A percentile compares a stretch with the other conserved stretches of the same genome.
These are phyloP conservation scores for Ochotona curzoniae DNA, from an alignment of 2,113 vertebrate species.

Conservation along the genomic window DNA sequence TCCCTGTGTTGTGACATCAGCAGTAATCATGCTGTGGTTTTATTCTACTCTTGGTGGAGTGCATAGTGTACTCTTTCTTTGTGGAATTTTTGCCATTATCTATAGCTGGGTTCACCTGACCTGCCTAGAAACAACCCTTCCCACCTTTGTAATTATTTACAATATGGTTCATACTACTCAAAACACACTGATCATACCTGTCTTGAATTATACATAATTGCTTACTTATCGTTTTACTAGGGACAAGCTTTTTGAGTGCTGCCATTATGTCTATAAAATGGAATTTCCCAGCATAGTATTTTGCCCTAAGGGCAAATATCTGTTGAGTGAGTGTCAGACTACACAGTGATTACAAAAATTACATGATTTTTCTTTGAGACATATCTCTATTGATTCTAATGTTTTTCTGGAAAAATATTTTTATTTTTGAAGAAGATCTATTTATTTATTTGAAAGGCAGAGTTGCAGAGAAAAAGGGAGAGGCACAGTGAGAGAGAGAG, in stretches of 20 bases:
- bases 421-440: background rate
- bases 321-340: slow-evolving; percentile 15
- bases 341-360: slow-evolving; percentile 10
- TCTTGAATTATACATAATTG: background rate
- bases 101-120: background rate
- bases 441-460: too few species aligned
- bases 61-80: background rate
- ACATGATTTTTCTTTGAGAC: background rate
- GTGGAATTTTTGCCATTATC: slow-evolving; percentile 35
- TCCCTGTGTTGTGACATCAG: background rate
- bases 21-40: background rate
- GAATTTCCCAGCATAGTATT: background rate
- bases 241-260: background rate
- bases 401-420: background rate
- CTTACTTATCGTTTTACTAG: slow-evolving; percentile 22
- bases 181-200: background rate
- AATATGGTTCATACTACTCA: background rate
- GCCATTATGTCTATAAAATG: background rate
- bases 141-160: background rate
- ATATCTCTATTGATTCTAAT: background rate
- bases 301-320: background rate
- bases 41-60: background rate
- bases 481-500: too few species aligned
- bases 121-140: background rate
- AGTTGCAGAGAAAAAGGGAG: too few species aligned